Evolutionary conservation across 2,797 vertebrate genomes (phyloP).

Genomic region (Varecia variegata): DNA sequence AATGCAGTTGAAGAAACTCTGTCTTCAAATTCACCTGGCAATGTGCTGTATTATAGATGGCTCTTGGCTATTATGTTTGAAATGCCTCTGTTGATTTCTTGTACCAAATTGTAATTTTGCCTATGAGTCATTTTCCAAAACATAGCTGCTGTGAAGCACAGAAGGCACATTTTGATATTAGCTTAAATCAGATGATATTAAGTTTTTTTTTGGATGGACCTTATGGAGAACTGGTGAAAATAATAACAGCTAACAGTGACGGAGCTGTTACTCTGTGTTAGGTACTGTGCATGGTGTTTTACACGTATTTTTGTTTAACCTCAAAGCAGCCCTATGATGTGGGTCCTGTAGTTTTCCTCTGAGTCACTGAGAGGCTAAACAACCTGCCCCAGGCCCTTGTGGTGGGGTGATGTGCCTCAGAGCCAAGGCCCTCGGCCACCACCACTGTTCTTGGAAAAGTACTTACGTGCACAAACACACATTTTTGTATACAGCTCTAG

Average conservation of each 20-base stretch:
- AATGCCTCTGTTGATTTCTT: not conserved
- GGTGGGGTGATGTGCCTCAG: not conserved
- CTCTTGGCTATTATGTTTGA: constrained; percentile 5
- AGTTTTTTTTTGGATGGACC: not conserved
- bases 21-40: not conserved
- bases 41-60: not conserved
- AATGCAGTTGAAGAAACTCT: not conserved
- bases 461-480: not conserved
- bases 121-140: not conserved
- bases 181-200: not conserved
- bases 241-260: not conserved
- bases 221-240: not conserved
- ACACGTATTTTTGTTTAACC: not conserved
- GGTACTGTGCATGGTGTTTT: not conserved
- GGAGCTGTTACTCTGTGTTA: not conserved
- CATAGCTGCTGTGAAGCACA: not conserved
- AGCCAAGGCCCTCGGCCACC: not conserved
- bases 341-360: not conserved
- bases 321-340: not conserved
- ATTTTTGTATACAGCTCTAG: not conserved
- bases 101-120: constrained; percentile 14
- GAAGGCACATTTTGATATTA: constrained; percentile 3
- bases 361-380: not conserved
- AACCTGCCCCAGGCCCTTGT: not conserved
- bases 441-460: not conserved